Evolutionary conservation across 2,888 invertebrate species (phyloP).

Genomic region (Myopa testacea): DNA sequence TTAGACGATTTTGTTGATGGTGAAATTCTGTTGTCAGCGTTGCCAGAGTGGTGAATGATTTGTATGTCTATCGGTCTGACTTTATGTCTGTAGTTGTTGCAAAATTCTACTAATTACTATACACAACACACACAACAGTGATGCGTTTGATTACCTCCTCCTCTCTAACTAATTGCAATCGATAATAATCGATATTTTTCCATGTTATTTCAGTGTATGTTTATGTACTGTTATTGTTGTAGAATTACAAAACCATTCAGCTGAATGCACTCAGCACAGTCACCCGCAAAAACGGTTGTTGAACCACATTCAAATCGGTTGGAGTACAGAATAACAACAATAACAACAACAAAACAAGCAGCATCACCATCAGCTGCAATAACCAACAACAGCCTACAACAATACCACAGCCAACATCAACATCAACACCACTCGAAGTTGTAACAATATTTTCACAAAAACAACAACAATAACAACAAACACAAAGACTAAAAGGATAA

Average conservation of each 20-base stretch:
- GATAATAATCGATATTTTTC: neutral
- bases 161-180: neutral
- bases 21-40: too few relatives aligned
- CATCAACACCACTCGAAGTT: too few relatives aligned
- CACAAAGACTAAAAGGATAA: neutral
- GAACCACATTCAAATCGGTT: neutral
- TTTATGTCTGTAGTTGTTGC: neutral
- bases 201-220: too few relatives aligned
- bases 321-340: neutral
- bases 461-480: slow-evolving; percentile 1
- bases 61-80: neutral
- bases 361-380: neutral
- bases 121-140: too few relatives aligned
- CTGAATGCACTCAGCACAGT: slow-evolving; percentile 33
- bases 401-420: neutral
- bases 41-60: neutral
- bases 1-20: too few relatives aligned
- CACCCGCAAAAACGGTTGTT: slow-evolving; percentile 31
- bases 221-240: too few relatives aligned
- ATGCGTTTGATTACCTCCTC: neutral
- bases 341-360: neutral
- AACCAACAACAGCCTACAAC: neutral
- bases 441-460: neutral
- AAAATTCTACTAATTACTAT: too few relatives aligned
- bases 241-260: neutral